Conservation (phyloP, 2,113 vertebrate species). For the Pyxicephalus adspersus region DNA sequence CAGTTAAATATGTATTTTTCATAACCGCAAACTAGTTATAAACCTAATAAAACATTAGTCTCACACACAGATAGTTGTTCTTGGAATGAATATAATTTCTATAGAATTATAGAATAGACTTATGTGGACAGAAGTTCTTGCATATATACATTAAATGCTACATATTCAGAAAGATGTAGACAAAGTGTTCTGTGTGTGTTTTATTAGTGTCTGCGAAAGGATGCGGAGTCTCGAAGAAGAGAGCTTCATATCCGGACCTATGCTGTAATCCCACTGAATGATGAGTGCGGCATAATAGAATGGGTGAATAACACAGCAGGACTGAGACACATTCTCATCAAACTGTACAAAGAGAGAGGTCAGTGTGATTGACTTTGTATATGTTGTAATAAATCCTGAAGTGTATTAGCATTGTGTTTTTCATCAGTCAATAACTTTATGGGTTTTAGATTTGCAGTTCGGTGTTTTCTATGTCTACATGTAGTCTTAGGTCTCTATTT, state of each 20-base stretch:
- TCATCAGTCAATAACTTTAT: too few relatives aligned
- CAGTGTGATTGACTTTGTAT: constrained; percentile 18
- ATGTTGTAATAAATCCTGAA: background rate
- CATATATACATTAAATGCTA: too few relatives aligned
- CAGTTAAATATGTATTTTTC: too few relatives aligned
- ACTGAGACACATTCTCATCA: constrained; percentile 91
- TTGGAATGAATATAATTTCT: too few relatives aligned
- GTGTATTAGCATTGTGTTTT: background rate
- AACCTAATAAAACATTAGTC: too few relatives aligned
- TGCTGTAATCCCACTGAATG: constrained; percentile 94
- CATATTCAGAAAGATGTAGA: background rate
- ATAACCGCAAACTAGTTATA: too few relatives aligned
- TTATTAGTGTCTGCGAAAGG: constrained; percentile 90
- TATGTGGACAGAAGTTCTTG: too few relatives aligned
- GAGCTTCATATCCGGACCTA: constrained; percentile 96
- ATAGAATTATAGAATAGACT: too few relatives aligned
- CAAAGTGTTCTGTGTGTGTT: background rate
- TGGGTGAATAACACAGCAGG: constrained; percentile 98
- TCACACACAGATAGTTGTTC: too few relatives aligned
- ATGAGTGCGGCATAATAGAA: constrained; percentile 97
- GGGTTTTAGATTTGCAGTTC: too few relatives aligned
- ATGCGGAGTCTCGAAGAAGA: constrained; percentile 91
- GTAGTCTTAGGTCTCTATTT: too few relatives aligned
- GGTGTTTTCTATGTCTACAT: too few relatives aligned
- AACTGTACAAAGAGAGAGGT: constrained; percentile 97